A percentile compares a stretch with the other conserved stretches of the same genome.
Conservation (phyloP, 2,797 vertebrate species). For the Alcedo atthis region DNA sequence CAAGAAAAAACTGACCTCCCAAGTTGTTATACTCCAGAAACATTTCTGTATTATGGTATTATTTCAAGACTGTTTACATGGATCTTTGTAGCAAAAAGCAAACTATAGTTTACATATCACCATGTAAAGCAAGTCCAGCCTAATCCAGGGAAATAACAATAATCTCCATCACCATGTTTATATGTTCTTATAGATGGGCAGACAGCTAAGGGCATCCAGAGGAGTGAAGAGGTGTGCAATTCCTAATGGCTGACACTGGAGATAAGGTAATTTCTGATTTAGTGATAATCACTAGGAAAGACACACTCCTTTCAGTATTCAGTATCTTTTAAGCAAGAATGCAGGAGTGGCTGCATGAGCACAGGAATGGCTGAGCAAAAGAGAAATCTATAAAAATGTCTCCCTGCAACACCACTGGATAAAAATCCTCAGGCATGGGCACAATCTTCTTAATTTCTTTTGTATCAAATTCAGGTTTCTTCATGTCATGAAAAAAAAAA, state of each 20-base stretch:
- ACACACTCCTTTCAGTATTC: not conserved
- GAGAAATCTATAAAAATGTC: not conserved
- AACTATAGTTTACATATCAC: not conserved
- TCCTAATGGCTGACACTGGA: not conserved
- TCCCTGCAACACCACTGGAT: not conserved
- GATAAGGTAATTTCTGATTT: not conserved
- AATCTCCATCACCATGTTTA: not conserved
- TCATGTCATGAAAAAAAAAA: not conserved
- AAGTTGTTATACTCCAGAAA: not conserved
- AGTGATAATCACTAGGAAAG: not conserved
- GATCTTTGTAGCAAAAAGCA: not conserved
- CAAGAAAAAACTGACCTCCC: not conserved
- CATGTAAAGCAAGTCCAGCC: not conserved
- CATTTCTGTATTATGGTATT: not conserved
- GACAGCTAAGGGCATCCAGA: not conserved
- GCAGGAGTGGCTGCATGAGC: not conserved
- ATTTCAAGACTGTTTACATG: not conserved
- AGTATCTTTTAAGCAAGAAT: not conserved
- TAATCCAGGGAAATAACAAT: not conserved
- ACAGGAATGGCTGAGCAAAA: not conserved
- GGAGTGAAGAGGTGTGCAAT: not conserved
- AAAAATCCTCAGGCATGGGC: not conserved
- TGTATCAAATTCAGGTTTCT: not conserved
- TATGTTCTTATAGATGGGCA: not conserved
- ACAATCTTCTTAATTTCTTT: not conserved